Base-by-base conservation (phyloP, 2,888 invertebrate genomes). In the Pyrocoelia pectoralis region DNA sequence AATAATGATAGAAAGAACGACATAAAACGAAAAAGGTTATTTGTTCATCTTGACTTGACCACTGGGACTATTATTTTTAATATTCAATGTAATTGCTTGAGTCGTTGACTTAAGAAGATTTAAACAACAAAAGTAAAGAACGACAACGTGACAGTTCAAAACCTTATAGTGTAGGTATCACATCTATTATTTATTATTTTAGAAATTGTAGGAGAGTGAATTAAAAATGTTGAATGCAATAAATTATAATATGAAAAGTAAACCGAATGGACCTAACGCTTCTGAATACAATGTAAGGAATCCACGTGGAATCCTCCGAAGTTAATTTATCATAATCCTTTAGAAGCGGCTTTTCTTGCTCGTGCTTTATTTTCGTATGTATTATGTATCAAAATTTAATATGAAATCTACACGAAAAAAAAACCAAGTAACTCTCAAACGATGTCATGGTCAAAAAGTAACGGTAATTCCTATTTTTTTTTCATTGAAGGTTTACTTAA, bases 321-420 rank as follows among this genome's bases (percentile, higher is more conserved):
- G 77, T 75, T 77, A 75, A 80, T 80, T 80, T 79, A 80, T 80
- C 80, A 80, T 79, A 76, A 70, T 73, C 72, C 74, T 68, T 73
- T 72, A 64, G 58, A 61, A 48, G 55, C 54, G 67, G 61, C 62
- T 28, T 33, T 51, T 60, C 46, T 46, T 43, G 65, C 58, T 61
- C 61, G 65, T 53, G 41, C 61, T 54, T 61, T 65, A 61, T 57
- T 33, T 50, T 29, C 43, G 13, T 29, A 13, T 51, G 49, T 57
- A 51, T 43, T 65, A 56, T 38, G 58, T 50, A 17, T 40, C 54
- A 64, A 24, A 56, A 48, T 59, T 52, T 18, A 9, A 46, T 18
- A 17, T 24, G n/a, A 10, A 13, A 15, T 48, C 17, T 28, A 14
- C 14, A 15, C 46, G 18, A 48, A 40, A 55, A 61, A 49, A 50